phyloP scores from a whole-genome alignment of 1,140 invertebrate genomes.

The Drosophila murphyi region DNA sequence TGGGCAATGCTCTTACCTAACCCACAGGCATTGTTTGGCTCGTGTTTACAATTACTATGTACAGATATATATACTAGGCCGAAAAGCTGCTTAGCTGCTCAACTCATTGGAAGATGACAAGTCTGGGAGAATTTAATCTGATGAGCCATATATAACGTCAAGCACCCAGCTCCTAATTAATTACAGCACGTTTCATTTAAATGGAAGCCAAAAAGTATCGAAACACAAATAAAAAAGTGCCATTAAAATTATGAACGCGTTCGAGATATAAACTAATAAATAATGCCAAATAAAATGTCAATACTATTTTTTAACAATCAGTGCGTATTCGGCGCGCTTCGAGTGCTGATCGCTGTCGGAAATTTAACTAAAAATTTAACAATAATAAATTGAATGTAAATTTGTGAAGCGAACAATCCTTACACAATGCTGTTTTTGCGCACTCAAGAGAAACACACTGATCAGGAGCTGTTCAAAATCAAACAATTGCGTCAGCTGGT shows the following conservation, averaged over 20 bases:
- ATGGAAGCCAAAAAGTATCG: conserved; percentile 2
- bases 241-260: conserved; percentile 60
- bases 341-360: conserved; percentile 57
- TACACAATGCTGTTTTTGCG: conserved; percentile 54
- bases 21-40: conserved; percentile 13
- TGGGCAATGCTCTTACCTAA: conserved; percentile 28
- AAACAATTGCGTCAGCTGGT: conserved; percentile 66
- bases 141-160: background rate
- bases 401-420: background rate
- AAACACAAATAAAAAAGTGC: conserved; percentile 16
- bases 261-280: conserved; percentile 55
- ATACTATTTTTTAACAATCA: conserved; percentile 46
- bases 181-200: conserved; percentile 14
- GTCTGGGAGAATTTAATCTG: background rate
- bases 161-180: background rate
- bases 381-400: conserved; percentile 1
- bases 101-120: background rate
- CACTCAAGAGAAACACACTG: conserved; percentile 44
- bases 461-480: conserved; percentile 63
- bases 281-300: conserved; percentile 51
- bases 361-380: conserved; percentile 9
- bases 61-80: background rate
- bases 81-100: too few relatives aligned
- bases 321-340: conserved; percentile 47
- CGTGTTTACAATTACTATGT: conserved; percentile 11